Conservation (phyloP, 2,113 vertebrate genomes). For the Lichenostomus cassidix region DNA sequence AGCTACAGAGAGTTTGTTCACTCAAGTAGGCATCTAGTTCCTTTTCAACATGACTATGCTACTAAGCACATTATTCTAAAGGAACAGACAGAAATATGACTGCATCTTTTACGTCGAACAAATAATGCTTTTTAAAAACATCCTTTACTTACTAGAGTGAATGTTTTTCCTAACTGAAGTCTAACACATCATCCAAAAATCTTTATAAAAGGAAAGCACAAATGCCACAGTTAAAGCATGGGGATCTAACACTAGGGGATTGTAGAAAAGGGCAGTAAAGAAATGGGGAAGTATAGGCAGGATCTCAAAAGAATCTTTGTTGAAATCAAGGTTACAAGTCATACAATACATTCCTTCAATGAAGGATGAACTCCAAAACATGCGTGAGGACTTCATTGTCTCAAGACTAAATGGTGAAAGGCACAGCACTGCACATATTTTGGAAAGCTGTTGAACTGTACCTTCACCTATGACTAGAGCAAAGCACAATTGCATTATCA, state of each 20-base stretch:
- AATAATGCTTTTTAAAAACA: neutral
- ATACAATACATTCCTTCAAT: neutral
- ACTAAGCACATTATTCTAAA: neutral
- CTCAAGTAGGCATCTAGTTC: neutral
- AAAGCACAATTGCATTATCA: neutral
- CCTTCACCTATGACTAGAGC: neutral
- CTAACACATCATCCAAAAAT: neutral
- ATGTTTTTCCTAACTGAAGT: neutral
- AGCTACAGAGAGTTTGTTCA: neutral
- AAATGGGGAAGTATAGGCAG: neutral
- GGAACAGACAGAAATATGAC: neutral
- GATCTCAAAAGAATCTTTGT: neutral
- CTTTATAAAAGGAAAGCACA: neutral
- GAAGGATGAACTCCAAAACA: neutral
- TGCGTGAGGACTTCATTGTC: rapidly evolving
- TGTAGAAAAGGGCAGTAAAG: neutral
- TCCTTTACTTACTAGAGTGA: neutral
- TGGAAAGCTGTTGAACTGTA: neutral
- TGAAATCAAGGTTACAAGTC: neutral
- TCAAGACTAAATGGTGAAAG: neutral
- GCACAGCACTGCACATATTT: neutral
- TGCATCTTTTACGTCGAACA: neutral
- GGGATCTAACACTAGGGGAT: neutral
- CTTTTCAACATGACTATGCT: neutral
- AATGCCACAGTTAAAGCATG: neutral